Conservation (phyloP, 2,797 vertebrate species). For the Scolopax rusticola region DNA sequence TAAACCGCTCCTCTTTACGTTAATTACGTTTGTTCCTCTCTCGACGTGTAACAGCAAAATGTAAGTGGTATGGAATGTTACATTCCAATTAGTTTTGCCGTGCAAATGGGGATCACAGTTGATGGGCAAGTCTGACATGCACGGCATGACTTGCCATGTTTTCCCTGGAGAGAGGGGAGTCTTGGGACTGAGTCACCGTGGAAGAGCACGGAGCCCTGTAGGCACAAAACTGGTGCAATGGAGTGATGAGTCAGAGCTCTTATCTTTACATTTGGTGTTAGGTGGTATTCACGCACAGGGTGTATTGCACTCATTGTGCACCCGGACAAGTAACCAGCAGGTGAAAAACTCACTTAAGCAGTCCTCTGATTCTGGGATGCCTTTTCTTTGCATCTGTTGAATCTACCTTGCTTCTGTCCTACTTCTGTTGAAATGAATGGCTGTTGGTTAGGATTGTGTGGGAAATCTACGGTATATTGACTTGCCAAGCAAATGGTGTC, state of each 20-base stretch:
- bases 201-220: constrained; percentile 40
- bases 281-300: not conserved
- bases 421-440: not conserved
- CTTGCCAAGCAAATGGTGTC: not conserved
- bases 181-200: constrained; percentile 62
- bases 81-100: constrained; percentile 35
- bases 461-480: not conserved
- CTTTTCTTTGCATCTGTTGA: not conserved
- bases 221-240: constrained; percentile 38
- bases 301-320: not conserved
- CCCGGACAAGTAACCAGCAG: not conserved
- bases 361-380: not conserved
- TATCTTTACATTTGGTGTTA: constrained; percentile 2
- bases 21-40: not conserved
- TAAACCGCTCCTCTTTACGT: constrained; percentile 10
- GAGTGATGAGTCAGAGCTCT: constrained; percentile 62
- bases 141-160: constrained; percentile 56
- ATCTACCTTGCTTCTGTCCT: not conserved
- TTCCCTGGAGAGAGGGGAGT: constrained; percentile 53
- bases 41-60: not conserved
- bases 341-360: not conserved
- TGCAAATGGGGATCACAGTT: not conserved
- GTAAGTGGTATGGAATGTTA: constrained; percentile 17
- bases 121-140: constrained; percentile 41
- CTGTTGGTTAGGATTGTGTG: not conserved